These are phyloP conservation scores for Hydriomena furcata DNA, from an alignment of 2,888 invertebrate genomes.

Conservation along the genomic window DNA sequence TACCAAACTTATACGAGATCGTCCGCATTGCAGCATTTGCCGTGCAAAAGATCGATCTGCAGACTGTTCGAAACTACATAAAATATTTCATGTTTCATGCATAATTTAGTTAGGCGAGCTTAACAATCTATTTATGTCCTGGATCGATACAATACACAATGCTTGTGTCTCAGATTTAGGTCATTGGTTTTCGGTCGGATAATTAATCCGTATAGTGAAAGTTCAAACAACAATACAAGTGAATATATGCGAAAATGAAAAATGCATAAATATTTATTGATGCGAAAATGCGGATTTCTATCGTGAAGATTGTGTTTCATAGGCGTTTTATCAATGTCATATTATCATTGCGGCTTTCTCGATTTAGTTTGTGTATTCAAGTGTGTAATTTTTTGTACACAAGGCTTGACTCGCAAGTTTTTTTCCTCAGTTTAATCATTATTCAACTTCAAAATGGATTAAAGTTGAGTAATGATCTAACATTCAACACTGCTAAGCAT, in stretches of 20 bases:
- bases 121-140: constrained; percentile 10
- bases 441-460: too few species aligned
- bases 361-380: constrained; percentile 11
- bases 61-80: neutral
- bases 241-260: neutral
- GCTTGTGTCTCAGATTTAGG: constrained; percentile 2
- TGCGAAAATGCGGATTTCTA: constrained; percentile 8
- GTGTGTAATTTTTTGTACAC: constrained; percentile 3
- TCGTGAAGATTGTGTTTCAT: neutral
- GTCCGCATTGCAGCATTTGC: constrained; percentile 15
- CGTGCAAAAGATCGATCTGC: constrained; percentile 5
- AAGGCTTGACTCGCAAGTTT: too few species aligned
- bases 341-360: constrained; percentile 7
- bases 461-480: too few species aligned
- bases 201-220: constrained; percentile 7
- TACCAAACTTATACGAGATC: neutral
- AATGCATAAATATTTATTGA: constrained; percentile 4
- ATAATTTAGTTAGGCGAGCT: constrained; percentile 12
- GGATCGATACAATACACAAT: constrained; percentile 14
- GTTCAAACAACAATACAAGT: neutral
- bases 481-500: too few species aligned
- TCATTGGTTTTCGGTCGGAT: constrained; percentile 11
- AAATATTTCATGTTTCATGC: constrained; percentile 8
- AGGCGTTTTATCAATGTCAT: constrained; percentile 10
- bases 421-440: too few species aligned